Conservation (phyloP, 2,888 invertebrate genomes). For the Dione vanillae region DNA sequence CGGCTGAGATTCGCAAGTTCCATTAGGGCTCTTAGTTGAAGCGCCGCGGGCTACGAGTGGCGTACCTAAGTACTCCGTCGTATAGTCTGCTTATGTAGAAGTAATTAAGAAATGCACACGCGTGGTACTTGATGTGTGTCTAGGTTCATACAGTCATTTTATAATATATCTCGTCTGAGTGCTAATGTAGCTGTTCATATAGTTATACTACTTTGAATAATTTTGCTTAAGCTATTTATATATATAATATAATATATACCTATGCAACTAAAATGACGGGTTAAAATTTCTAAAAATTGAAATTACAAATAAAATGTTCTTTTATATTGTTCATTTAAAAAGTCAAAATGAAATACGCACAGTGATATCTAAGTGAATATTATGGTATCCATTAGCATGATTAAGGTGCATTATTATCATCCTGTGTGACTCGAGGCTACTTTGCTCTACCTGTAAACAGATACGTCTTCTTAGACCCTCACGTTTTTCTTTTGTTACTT, state of each 20-base stretch:
- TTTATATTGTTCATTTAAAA: not conserved
- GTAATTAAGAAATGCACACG: slow-evolving; percentile 31
- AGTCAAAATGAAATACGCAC: not conserved
- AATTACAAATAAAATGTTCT: too few species aligned
- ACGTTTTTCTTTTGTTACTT: slow-evolving; percentile 40
- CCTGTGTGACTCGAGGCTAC: slow-evolving; percentile 28
- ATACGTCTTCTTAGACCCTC: slow-evolving; percentile 41
- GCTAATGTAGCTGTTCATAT: not conserved
- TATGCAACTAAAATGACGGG: too few species aligned
- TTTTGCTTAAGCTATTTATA: too few species aligned
- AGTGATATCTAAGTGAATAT: slow-evolving; percentile 12
- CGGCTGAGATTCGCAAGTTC: slow-evolving; percentile 35
- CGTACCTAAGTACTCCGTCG: slow-evolving; percentile 30
- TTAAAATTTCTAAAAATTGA: too few species aligned
- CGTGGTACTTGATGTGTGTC: not conserved
- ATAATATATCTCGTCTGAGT: not conserved
- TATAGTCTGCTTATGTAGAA: slow-evolving; percentile 26
- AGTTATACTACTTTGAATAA: not conserved
- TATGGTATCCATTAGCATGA: slow-evolving; percentile 23
- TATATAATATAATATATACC: too few species aligned
- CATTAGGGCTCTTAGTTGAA: slow-evolving; percentile 38
- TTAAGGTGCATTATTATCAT: slow-evolving; percentile 33
- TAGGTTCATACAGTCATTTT: slow-evolving; percentile 1
- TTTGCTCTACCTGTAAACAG: slow-evolving; percentile 38
- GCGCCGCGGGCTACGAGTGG: slow-evolving; percentile 32